A percentile compares a stretch with the other conserved stretches of the same genome.
Evolutionary conservation across 2,797 vertebrate species (phyloP).

Genomic region (Tokudaia tokunoshimensis): DNA sequence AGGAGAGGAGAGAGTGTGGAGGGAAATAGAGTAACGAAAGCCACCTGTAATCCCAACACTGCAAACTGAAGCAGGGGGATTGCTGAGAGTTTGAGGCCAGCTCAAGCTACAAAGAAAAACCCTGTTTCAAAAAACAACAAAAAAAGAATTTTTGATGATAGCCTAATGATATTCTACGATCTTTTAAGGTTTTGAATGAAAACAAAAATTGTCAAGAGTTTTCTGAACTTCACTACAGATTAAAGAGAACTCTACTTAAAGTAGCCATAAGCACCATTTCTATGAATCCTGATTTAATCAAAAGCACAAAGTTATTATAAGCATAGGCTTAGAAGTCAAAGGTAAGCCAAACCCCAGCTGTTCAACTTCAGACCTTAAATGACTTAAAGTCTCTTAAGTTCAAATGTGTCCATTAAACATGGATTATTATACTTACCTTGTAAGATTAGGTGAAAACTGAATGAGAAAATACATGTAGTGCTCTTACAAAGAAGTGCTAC

Average conservation of each 20-base stretch:
- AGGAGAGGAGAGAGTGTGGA: not conserved
- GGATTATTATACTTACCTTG: constrained; percentile 68
- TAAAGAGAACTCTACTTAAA: constrained; percentile 30
- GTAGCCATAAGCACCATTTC: constrained; percentile 1
- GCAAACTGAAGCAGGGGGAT: too few species aligned
- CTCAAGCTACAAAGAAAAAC: not conserved
- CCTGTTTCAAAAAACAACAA: not conserved
- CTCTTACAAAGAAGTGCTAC: constrained; percentile 29
- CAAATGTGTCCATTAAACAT: constrained; percentile 59
- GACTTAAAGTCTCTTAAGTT: constrained; percentile 48
- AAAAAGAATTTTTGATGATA: not conserved
- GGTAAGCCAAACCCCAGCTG: constrained; percentile 43
- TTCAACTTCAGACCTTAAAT: constrained; percentile 33
- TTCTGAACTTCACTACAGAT: constrained; percentile 36
- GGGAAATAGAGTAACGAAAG: not conserved
- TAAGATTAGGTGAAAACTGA: constrained; percentile 16
- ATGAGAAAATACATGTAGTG: constrained; percentile 69
- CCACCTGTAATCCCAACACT: not conserved
- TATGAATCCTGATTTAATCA: constrained; percentile 30
- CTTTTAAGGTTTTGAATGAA: constrained; percentile 51
- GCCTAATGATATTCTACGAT: not conserved
- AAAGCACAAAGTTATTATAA: constrained; percentile 60
- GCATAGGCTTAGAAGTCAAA: constrained; percentile 55
- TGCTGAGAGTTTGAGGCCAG: not conserved
- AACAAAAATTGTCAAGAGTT: constrained; percentile 51